phyloP scores from a whole-genome alignment of 1,140 invertebrate species.

The Idris sp. region DNA sequence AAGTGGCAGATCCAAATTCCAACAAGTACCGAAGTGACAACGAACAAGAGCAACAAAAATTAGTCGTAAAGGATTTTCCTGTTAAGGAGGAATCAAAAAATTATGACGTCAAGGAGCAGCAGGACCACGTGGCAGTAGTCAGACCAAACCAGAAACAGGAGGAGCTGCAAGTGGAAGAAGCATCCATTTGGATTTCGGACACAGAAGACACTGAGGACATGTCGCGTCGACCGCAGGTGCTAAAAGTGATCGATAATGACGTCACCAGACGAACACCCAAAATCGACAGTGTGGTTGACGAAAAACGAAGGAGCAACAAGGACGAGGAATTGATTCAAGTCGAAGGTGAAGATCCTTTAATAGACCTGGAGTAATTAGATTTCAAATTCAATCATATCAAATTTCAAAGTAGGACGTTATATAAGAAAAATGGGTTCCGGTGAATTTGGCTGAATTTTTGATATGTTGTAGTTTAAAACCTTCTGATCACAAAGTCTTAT shows the following conservation, averaged over 20 bases:
- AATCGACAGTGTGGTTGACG: slow-evolving; percentile 42
- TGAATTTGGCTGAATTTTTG: too few relatives aligned
- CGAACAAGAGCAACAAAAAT: too few relatives aligned
- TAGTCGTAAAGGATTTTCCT: too few relatives aligned
- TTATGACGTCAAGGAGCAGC: slow-evolving; percentile 14
- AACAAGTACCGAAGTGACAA: slow-evolving; percentile 17
- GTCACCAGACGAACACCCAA: slow-evolving; percentile 67
- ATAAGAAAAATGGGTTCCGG: too few relatives aligned
- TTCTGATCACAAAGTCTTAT: too few relatives aligned
- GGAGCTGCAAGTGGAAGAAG: slow-evolving; percentile 67
- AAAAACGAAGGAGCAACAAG: slow-evolving; percentile 15
- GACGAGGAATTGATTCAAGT: slow-evolving; percentile 12
- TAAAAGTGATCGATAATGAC: slow-evolving; percentile 75
- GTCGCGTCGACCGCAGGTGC: slow-evolving; percentile 75
- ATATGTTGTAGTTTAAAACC: too few relatives aligned
- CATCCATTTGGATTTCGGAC: slow-evolving; percentile 73
- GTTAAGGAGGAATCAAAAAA: too few relatives aligned
- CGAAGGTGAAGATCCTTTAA: too few relatives aligned
- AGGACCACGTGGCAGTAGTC: slow-evolving; percentile 41
- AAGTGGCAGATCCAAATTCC: slow-evolving; percentile 64
- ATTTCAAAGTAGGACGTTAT: too few relatives aligned
- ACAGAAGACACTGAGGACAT: slow-evolving; percentile 70
- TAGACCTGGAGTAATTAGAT: too few relatives aligned
- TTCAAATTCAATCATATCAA: too few relatives aligned
- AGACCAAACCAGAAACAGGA: slow-evolving; percentile 27